phyloP scores from a whole-genome alignment of 2,888 invertebrate species.

The Exephanes ischioxanthus region DNA sequence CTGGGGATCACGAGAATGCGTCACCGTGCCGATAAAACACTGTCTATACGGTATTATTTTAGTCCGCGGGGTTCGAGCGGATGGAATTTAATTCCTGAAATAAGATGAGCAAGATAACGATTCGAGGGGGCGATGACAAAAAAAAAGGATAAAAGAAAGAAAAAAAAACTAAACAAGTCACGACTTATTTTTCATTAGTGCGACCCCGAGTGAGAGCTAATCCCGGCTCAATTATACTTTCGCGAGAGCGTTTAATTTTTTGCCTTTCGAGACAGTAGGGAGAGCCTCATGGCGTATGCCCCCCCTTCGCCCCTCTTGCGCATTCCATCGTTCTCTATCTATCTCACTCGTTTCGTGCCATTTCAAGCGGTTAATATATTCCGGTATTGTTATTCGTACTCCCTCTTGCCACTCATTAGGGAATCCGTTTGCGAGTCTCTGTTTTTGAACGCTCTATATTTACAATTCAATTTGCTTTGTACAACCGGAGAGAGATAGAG shows the following conservation, averaged over 20 bases:
- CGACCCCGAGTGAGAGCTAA: constrained; percentile 68
- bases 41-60: neutral
- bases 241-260: constrained; percentile 67
- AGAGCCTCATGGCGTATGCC: constrained; percentile 47
- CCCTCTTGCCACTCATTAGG: constrained; percentile 77
- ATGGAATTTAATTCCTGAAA: neutral
- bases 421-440: constrained; percentile 77
- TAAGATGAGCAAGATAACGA: neutral
- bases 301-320: neutral
- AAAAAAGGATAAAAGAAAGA: constrained; percentile 20
- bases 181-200: constrained; percentile 73
- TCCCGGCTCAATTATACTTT: constrained; percentile 74
- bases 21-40: neutral
- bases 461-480: constrained; percentile 81
- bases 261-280: constrained; percentile 58
- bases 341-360: constrained; percentile 63
- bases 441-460: constrained; percentile 81
- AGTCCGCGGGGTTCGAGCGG: neutral
- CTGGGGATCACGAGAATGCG: neutral
- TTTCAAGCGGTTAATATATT: constrained; percentile 77
- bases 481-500: constrained; percentile 59
- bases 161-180: constrained; percentile 42
- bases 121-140: constrained; percentile 26
- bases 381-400: constrained; percentile 79
- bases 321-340: constrained; percentile 19